Base-by-base conservation (phyloP, 1,140 invertebrate genomes). In the Neodiprion virginianus region DNA sequence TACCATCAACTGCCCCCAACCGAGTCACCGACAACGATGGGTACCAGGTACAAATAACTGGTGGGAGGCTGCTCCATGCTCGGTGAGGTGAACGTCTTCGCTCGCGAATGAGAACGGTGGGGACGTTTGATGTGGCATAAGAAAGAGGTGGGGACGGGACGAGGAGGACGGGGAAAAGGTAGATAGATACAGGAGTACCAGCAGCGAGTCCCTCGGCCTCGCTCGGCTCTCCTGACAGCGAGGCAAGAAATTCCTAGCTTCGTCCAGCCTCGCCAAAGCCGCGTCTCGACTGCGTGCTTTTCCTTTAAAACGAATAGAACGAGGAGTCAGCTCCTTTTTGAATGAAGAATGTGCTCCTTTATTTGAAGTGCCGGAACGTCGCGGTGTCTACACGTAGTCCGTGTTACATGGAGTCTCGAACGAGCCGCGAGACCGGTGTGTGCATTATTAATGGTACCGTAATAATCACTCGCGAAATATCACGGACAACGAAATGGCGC, bases 121-220 rank as follows among this genome's bases (percentile, higher is more conserved):
- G 53, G 53, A 61, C n/a, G 53, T 61, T 61, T 61, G 53, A 61
- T 61, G 53, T 61, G 53, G 53, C 53, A 61, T 61, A 61, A 17
- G 53, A 14, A 61, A 61, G 11, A 61, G 53, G 53, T 61, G 53
- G 53, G 53, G 53, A 17, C 4, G 53, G 53, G 53, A 8, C 5
- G n/a, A 8, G 53, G 53, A 5, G 53, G 53, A 53, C 10, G n/a
- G 50, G n/a, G 50, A 14, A 11, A 53, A 53, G 50, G n/a, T 5
- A 17, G 7, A 61, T 14, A 17, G 53, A 40, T 40, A 40, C 28
- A 40, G 28, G 28, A 40, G 28, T 40, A 40, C 28, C 28, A 3
- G 2, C 28, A 40, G 28, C 28, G 5, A 40, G 28, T 40, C 28
- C 28, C 28, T 40, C 28, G 28, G 28, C 28, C 28, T 40, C 28